A percentile compares a stretch with the other conserved stretches of the same genome.
Conservation (phyloP, 2,888 invertebrate genomes). For the Lysandra coridon region DNA sequence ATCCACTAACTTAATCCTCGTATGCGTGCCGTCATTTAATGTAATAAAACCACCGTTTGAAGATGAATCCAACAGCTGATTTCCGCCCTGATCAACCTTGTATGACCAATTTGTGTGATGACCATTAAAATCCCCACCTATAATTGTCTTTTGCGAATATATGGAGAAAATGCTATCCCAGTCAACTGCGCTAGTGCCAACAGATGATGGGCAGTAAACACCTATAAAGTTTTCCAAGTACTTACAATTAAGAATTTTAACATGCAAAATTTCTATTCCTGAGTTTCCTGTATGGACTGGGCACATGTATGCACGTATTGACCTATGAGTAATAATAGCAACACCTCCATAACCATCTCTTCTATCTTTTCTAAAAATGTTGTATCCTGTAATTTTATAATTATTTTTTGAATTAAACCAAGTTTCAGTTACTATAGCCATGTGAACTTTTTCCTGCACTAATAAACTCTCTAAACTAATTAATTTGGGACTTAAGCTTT, state of each 20-base stretch:
- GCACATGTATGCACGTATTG: conserved; percentile 28
- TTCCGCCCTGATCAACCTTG: conserved; percentile 37
- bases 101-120: conserved; percentile 38
- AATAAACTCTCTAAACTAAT: conserved; percentile 8
- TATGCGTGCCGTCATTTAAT: conserved; percentile 31
- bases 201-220: conserved; percentile 39
- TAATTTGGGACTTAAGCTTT: conserved; percentile 25
- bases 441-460: conserved; percentile 34
- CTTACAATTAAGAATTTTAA: conserved; percentile 21
- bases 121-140: conserved; percentile 38
- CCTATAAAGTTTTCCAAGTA: conserved; percentile 36
- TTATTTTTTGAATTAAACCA: conserved; percentile 35
- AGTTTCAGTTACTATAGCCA: conserved; percentile 37
- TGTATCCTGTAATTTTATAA: conserved; percentile 33
- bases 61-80: conserved; percentile 33
- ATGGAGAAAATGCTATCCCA: conserved; percentile 31
- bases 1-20: conserved; percentile 35
- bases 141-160: conserved; percentile 32
- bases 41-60: conserved; percentile 24
- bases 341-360: conserved; percentile 37
- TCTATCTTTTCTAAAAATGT: conserved; percentile 35
- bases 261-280: conserved; percentile 35
- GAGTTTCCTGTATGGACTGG: conserved; percentile 24
- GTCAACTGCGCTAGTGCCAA: conserved; percentile 31
- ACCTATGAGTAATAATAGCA: conserved; percentile 36